A percentile compares a stretch with the other conserved stretches of the same genome.
Evolutionary conservation across 2,113 vertebrate genomes (phyloP).

Genomic region (Psittacula cyanocephala): DNA sequence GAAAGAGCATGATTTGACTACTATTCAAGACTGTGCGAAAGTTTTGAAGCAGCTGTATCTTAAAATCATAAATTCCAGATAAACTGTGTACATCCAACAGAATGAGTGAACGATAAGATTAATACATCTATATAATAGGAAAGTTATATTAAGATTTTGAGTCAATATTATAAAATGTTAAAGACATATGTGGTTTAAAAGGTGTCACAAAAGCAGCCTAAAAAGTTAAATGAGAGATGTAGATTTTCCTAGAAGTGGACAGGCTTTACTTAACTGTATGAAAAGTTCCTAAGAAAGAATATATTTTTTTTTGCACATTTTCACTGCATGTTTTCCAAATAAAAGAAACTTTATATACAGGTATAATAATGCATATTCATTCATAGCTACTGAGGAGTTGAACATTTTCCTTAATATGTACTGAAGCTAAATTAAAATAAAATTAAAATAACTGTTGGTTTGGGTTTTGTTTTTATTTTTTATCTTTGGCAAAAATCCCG

Average conservation of each 20-base stretch:
- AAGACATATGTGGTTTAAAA: background rate
- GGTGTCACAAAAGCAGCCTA: background rate
- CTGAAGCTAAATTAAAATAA: background rate
- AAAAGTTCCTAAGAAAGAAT: background rate
- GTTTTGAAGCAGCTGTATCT: background rate
- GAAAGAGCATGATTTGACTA: background rate
- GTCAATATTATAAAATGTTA: background rate
- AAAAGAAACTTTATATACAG: background rate
- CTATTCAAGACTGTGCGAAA: background rate
- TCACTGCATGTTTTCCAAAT: background rate
- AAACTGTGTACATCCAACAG: background rate
- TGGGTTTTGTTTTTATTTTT: background rate
- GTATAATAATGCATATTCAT: background rate
- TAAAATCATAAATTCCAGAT: background rate
- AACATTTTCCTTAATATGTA: background rate
- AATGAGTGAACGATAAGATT: background rate
- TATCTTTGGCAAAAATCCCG: accelerated
- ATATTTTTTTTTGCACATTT: background rate
- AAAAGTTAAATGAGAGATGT: background rate
- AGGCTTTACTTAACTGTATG: background rate
- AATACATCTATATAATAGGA: background rate
- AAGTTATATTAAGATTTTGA: background rate
- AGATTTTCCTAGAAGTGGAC: background rate
- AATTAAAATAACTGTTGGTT: background rate
- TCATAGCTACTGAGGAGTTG: background rate